Percentiles rank a stretch among this genome's conserved stretches.
These are phyloP conservation scores for Lophius piscatorius DNA, from an alignment of 2,113 vertebrate genomes.

Conservation along the genomic window DNA sequence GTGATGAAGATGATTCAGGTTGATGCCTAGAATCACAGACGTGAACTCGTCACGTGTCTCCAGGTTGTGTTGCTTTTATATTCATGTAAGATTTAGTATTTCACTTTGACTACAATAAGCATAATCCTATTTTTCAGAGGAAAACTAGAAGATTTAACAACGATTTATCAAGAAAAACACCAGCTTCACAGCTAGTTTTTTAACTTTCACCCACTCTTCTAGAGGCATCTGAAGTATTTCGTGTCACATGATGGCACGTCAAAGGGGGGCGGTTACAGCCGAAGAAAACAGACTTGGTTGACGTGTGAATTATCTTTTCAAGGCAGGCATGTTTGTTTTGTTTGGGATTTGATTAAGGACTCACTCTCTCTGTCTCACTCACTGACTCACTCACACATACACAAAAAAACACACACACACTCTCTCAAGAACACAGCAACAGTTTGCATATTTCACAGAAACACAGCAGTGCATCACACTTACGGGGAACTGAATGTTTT, in stretches of 20 bases:
- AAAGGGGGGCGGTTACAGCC: no score
- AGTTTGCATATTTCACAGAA: slow-evolving; percentile 61
- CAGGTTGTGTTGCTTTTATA: background rate
- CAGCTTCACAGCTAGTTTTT: background rate
- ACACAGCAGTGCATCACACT: slow-evolving; percentile 44
- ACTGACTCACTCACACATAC: background rate
- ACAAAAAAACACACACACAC: slow-evolving; percentile 12
- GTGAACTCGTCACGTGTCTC: no score
- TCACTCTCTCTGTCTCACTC: slow-evolving; percentile 5
- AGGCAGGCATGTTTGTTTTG: slow-evolving; percentile 8
- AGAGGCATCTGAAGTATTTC: background rate
- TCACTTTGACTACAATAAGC: background rate
- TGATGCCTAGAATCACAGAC: no score
- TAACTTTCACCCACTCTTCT: background rate
- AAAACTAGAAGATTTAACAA: background rate
- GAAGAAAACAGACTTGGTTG: background rate
- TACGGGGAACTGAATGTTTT: slow-evolving; percentile 13
- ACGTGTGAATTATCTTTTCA: background rate
- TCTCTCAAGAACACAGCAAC: slow-evolving; percentile 25
- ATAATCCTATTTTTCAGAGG: background rate
- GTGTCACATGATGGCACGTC: background rate
- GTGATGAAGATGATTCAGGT: background rate
- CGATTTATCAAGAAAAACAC: no score
- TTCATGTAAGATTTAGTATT: background rate
- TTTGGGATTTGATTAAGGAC: slow-evolving; percentile 5